Evolutionary conservation across 2,888 invertebrate species (phyloP), one percentile per base, ranked within the genome.

Genomic region (Orthosia gracilis): DNA sequence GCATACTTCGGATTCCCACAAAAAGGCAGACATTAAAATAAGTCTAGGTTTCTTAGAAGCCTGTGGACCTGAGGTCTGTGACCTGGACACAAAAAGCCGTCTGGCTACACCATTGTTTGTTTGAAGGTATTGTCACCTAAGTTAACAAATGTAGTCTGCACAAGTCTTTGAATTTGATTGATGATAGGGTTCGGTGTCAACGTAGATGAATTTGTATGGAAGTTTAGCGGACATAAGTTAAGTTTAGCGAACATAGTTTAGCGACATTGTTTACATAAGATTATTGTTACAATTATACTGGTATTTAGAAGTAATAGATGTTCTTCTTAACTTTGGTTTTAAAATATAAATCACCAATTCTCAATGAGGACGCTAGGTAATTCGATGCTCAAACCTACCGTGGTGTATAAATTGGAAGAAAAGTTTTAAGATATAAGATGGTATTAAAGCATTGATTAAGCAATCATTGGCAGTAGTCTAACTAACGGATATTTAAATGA

Each of bases 1-100:
- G 57, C 73, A 85, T 85, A 64, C 61, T 62, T 68, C 31, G 77
- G 63, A 84, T 80, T 76, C 71, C 59, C 66, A 76, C 58, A 76
- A 69, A 82, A 73, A 73, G 63, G 15, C 50, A 69, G 67, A 61
- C 77, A 70, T 84, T 74, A 67, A 63, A 86, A 77, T 79, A 85
- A 76, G 76, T 83, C 86, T 86, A 86, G 81, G 73, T 75, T 86
- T 86, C 85, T 83, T 2, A 76, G 85, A 86, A 86, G 49, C 57
- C 45, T 18, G 55, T 31, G 66, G 64, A 73, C 62, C 73, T 75
- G 72, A 21, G 86, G 83, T 85, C 83, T 52, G 64, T 76, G 83
- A 86, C 86, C 76, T 78, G 59, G 21, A 23, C 21, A 75, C 78
- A 86, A 85, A 78, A 83, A 85, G 23, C 47, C 55, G 86, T 85